Evolutionary conservation across 1,140 invertebrate genomes (phyloP), one percentile per base, ranked within the genome.

Genomic region (Gryllus bimaculatus): DNA sequence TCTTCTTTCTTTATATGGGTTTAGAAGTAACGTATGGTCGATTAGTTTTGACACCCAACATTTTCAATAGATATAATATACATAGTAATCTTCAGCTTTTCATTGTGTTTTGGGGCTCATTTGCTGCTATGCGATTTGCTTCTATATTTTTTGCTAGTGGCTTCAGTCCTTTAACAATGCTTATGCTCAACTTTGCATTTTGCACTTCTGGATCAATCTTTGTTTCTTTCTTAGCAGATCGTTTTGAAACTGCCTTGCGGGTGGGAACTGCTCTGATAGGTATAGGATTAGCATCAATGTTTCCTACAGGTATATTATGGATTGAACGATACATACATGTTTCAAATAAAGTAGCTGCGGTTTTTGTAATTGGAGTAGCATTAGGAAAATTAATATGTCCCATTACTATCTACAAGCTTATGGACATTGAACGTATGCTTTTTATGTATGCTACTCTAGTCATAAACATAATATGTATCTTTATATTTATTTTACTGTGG

Each of bases 321-420:
- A 84, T 86, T 39, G 87, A 88, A 81, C 81, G 84, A 74, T 86
- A 88, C 80, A 85, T 88, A 48, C 84, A 85, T 73, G 83, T 89
- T 8, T 86, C 86, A 7, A 88, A 88, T 20, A 87, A 87, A 81
- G 84, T 87, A 18, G 86, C 87, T 1, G 85, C 88, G 10, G 82
- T 86, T n/a, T 86, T 89, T 81, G 84, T 88, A 48, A 81, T 88
- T 7, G 85, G 87, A 2, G 86, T 85, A 6, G 85, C 87, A 15
- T 81, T 88, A 15, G 88, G 88, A 8, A 87, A 89, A 81, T 87
- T 88, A 85, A 79, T 83, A 0, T 81, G 87, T 18, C 87, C 87
- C 8, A 81, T 84, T 8, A 74, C 84, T 8, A 85, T 85, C 7
- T 85, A 85, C 4, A 83, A 83, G 54, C 82, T 87, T 18, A 86